A percentile compares a stretch with the other conserved stretches of the same genome.
Conservation (phyloP, 2,797 vertebrate genomes). For the Chiroxiphia lanceolata region DNA sequence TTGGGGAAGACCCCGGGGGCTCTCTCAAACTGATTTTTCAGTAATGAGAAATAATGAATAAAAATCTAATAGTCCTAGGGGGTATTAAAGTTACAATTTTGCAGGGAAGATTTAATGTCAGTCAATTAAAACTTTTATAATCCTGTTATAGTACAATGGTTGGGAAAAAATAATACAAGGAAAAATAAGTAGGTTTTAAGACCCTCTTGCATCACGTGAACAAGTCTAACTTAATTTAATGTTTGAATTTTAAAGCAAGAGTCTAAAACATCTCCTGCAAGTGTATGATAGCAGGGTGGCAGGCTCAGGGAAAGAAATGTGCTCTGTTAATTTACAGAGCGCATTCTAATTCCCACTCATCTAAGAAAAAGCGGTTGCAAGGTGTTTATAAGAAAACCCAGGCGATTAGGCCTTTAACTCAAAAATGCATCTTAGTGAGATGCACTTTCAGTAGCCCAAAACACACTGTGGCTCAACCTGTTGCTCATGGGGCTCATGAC, state of each 20-base stretch:
- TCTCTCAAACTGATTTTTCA: conserved; percentile 18
- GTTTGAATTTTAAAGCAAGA: neutral
- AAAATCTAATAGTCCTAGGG: neutral
- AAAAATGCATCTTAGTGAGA: neutral
- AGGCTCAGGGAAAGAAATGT: neutral
- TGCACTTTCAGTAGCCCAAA: neutral
- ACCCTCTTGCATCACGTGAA: neutral
- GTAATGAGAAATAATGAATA: conserved; percentile 39
- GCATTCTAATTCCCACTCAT: neutral
- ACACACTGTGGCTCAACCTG: fast-evolving
- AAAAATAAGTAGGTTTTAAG: neutral
- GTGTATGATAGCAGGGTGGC: neutral
- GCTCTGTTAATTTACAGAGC: neutral
- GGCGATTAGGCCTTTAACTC: neutral
- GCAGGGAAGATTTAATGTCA: conserved; percentile 1
- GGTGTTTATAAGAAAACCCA: neutral
- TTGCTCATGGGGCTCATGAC: fast-evolving
- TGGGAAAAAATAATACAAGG: neutral
- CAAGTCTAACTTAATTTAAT: neutral
- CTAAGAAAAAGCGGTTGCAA: neutral
- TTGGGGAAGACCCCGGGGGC: neutral
- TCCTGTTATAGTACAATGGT: neutral
- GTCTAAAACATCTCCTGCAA: neutral
- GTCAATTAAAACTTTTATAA: conserved; percentile 37
- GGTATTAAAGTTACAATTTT: conserved; percentile 35